These are phyloP conservation scores for Dromius quadrimaculatus DNA, from an alignment of 2,888 invertebrate species.

Conservation along the genomic window DNA sequence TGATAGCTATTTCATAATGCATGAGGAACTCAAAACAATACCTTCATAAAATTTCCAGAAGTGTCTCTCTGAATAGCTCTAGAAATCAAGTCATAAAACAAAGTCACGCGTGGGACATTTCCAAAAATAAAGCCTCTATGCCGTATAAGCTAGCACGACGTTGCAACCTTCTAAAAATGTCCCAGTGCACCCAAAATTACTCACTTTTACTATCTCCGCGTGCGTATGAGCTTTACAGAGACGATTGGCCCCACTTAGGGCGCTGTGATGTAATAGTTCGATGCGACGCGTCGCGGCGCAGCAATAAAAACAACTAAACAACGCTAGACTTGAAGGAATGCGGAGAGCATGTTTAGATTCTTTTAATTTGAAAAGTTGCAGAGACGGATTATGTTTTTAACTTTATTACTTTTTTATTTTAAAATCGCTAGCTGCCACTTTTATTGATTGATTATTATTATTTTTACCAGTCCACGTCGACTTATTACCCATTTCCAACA, in stretches of 20 bases:
- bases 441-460: too few relatives aligned
- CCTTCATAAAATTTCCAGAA: constrained; percentile 24
- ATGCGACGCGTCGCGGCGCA: constrained; percentile 3
- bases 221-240: neutral
- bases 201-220: constrained; percentile 41
- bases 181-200: constrained; percentile 22
- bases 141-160: too few relatives aligned
- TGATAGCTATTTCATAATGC: constrained; percentile 21
- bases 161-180: constrained; percentile 47
- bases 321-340: constrained; percentile 6
- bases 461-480: too few relatives aligned
- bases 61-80: constrained; percentile 22
- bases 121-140: constrained; percentile 42
- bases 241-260: constrained; percentile 6
- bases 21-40: constrained; percentile 26
- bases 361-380: too few relatives aligned
- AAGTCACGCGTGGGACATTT: constrained; percentile 31
- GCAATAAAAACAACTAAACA: constrained; percentile 25
- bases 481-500: too few relatives aligned
- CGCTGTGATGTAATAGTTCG: neutral
- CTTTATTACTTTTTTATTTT: too few relatives aligned
- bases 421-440: too few relatives aligned
- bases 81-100: constrained; percentile 23
- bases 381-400: too few relatives aligned
- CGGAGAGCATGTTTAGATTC: too few relatives aligned